Evolutionary conservation across 2,113 vertebrate genomes (phyloP).

Genomic region (Pachyramphus minor): DNA sequence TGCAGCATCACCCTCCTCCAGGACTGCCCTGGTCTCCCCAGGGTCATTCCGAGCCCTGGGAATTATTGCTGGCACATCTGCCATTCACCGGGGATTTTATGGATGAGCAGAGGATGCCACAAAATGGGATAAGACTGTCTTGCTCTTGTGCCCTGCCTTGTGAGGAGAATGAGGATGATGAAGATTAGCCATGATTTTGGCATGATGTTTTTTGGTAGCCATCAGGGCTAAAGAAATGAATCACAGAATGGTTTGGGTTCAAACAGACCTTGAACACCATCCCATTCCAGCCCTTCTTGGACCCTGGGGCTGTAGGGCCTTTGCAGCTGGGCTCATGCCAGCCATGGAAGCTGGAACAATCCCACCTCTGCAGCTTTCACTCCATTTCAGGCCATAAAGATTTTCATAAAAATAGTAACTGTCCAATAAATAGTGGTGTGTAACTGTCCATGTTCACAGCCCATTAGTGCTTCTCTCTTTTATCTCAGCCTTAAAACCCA

Average conservation of each 20-base stretch:
- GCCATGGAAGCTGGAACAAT: not conserved
- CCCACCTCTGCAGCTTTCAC: not conserved
- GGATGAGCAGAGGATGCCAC: not conserved
- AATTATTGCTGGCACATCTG: rapidly evolving
- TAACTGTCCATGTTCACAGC: not conserved
- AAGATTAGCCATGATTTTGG: not conserved
- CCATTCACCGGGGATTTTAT: not conserved
- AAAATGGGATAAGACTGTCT: rapidly evolving
- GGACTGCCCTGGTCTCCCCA: not conserved
- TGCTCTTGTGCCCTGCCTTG: not conserved
- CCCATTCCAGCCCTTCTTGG: not conserved
- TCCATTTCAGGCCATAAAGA: not conserved
- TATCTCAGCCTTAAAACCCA: not conserved
- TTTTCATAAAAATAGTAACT: not conserved
- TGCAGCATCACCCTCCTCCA: not conserved
- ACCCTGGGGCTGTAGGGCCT: rapidly evolving
- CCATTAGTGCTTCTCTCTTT: not conserved
- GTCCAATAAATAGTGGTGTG: not conserved
- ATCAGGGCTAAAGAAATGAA: not conserved
- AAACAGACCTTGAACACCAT: not conserved
- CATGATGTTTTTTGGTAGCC: not conserved
- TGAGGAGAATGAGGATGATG: not conserved
- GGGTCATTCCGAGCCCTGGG: not conserved
- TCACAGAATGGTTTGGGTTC: not conserved
- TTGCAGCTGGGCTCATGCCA: rapidly evolving